Conservation (phyloP, 2,113 vertebrate species). For the Procavia capensis region DNA sequence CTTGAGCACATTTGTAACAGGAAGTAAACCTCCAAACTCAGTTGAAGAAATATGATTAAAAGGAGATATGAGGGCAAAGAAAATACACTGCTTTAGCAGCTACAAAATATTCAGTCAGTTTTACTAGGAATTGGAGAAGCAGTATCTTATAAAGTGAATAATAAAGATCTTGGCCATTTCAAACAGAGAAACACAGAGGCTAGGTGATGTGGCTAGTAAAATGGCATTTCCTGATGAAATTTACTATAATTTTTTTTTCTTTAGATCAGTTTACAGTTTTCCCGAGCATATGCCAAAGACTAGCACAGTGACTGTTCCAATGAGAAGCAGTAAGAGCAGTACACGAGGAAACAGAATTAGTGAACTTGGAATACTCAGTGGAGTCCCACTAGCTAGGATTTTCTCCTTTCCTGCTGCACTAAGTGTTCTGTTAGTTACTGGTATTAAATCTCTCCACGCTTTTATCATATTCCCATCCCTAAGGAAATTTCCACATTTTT, state of each 20-base stretch:
- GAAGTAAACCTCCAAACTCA: background rate
- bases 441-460: background rate
- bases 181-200: too few species aligned
- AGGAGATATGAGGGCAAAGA: background rate
- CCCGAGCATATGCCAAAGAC: background rate
- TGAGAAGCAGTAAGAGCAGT: background rate
- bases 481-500: background rate
- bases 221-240: too few species aligned
- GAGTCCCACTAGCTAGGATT: background rate
- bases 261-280: too few species aligned
- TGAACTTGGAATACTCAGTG: rapidly evolving
- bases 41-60: background rate
- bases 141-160: background rate
- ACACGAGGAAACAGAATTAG: background rate
- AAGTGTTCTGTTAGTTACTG: background rate
- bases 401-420: background rate
- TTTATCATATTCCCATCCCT: background rate
- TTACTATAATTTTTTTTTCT: too few species aligned
- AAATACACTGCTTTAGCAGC: background rate
- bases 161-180: background rate
- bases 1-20: too few species aligned
- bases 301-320: background rate
- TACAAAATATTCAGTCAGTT: background rate
- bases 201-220: too few species aligned
- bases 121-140: background rate